Percentiles rank a stretch among this genome's conserved stretches.
Conservation (phyloP, 2,113 vertebrate genomes). For the Thinocorus orbignyianus region DNA sequence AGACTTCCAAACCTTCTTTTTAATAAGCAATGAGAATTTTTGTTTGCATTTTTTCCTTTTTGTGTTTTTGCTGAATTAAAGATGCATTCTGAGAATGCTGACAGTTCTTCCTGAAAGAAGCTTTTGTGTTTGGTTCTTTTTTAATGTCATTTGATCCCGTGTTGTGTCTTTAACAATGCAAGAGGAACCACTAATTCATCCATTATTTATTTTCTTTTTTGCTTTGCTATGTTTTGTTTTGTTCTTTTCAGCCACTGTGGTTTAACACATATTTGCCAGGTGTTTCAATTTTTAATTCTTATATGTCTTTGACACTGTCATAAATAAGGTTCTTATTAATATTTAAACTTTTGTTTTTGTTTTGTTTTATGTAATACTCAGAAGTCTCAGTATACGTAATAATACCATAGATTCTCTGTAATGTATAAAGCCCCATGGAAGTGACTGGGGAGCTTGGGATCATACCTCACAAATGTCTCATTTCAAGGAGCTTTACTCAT, state of each 20-base stretch:
- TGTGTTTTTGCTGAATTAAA: conserved; percentile 13
- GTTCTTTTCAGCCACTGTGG: conserved; percentile 1
- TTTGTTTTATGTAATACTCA: not conserved
- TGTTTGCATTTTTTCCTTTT: not conserved
- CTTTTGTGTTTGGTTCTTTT: conserved; percentile 20
- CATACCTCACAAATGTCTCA: not conserved
- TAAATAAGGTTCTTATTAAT: not conserved
- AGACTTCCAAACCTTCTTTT: not conserved
- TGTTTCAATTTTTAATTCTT: conserved; percentile 13
- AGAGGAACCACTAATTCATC: conserved; percentile 18
- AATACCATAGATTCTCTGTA: not conserved
- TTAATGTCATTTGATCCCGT: conserved; percentile 19
- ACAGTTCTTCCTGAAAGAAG: conserved; percentile 3
- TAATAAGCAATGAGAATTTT: not conserved
- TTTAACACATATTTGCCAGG: not conserved
- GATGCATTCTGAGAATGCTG: not conserved
- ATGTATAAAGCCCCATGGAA: not conserved
- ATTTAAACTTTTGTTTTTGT: not conserved
- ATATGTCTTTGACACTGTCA: not conserved
- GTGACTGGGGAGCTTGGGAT: not conserved
- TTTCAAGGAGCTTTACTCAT: not conserved
- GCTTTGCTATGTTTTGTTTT: conserved; percentile 5
- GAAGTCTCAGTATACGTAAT: not conserved
- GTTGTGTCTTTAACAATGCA: conserved; percentile 31
- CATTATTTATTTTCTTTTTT: conserved; percentile 50